Evolutionary conservation across 2,888 invertebrate genomes (phyloP).

Genomic region (Eupithecia tripunctaria): DNA sequence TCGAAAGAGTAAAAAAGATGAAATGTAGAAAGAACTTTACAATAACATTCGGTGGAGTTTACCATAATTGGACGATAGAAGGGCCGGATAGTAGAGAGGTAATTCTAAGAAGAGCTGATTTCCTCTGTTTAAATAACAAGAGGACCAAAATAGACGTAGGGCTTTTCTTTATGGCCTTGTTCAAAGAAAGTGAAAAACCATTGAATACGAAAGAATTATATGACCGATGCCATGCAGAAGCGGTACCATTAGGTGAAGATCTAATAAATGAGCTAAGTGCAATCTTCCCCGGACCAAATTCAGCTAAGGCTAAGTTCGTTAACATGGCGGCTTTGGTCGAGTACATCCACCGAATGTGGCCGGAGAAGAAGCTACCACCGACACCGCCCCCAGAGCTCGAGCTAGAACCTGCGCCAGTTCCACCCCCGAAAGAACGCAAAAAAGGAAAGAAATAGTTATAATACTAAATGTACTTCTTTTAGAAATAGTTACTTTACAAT

Average conservation of each 20-base stretch:
- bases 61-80: conserved; percentile 48
- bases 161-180: conserved; percentile 48
- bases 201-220: conserved; percentile 44
- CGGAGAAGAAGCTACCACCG: conserved; percentile 57
- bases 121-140: conserved; percentile 46
- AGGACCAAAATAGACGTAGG: conserved; percentile 47
- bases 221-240: conserved; percentile 31
- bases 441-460: conserved; percentile 1
- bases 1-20: conserved; percentile 51
- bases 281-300: conserved; percentile 53
- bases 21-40: conserved; percentile 51
- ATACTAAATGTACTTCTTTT: background rate
- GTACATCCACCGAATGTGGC: conserved; percentile 60
- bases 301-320: conserved; percentile 48
- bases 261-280: conserved; percentile 51
- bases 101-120: conserved; percentile 54
- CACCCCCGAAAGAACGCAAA: background rate
- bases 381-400: conserved; percentile 43
- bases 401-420: background rate
- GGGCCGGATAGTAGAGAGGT: conserved; percentile 54
- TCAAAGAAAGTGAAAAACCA: conserved; percentile 39
- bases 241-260: conserved; percentile 48
- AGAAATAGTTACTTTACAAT: background rate
- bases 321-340: conserved; percentile 54
- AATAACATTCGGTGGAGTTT: conserved; percentile 49